A percentile compares a stretch with the other conserved stretches of the same genome.
Conservation (phyloP, 2,888 invertebrate genomes). For the Anthophora plumipes region DNA sequence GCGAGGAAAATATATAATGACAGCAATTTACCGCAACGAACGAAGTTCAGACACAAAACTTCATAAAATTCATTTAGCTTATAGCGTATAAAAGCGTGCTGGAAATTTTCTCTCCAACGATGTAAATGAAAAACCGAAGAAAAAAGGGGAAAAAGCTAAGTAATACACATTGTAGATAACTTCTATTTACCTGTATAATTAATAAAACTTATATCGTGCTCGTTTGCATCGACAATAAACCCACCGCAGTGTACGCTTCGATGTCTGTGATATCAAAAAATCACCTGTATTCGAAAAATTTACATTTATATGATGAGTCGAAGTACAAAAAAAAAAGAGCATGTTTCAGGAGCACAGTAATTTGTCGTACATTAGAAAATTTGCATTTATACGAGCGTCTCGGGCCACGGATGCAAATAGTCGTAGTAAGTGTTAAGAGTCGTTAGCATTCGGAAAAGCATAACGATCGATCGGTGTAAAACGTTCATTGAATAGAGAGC, state of each 20-base stretch:
- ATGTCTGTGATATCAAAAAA: neutral
- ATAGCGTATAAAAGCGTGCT: neutral
- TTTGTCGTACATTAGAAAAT: slow-evolving; percentile 20
- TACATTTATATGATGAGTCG: slow-evolving; percentile 4
- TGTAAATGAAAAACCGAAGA: neutral
- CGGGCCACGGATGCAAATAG: neutral
- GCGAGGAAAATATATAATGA: neutral
- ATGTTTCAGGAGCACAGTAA: neutral
- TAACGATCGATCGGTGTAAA: slow-evolving; percentile 29
- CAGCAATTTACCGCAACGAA: neutral
- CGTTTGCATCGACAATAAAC: neutral
- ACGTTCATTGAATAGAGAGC: slow-evolving; percentile 34
- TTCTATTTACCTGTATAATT: slow-evolving; percentile 7
- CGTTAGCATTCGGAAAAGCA: slow-evolving; percentile 13
- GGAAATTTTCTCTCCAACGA: neutral
- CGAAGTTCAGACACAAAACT: neutral
- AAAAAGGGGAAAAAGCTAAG: neutral
- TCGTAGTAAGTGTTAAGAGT: neutral
- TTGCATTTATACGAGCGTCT: slow-evolving; percentile 25
- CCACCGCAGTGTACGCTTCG: neutral
- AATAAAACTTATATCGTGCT: slow-evolving; percentile 3
- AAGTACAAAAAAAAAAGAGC: neutral
- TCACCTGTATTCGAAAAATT: neutral
- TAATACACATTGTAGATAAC: neutral
- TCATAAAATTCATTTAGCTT: slow-evolving; percentile 3